These are phyloP conservation scores for Borostomias antarcticus DNA, from an alignment of 2,797 vertebrate species.

Conservation along the genomic window DNA sequence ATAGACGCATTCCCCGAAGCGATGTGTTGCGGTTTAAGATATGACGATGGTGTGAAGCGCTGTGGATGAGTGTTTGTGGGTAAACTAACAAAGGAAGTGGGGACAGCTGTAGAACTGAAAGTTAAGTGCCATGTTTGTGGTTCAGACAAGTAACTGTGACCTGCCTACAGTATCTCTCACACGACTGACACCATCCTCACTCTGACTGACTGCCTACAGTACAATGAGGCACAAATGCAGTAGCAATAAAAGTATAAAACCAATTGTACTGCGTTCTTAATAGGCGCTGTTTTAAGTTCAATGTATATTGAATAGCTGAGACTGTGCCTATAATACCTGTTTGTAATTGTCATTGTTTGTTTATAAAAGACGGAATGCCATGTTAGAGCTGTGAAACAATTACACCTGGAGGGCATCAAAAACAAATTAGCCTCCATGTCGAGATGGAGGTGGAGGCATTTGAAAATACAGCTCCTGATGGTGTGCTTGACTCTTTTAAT, in stretches of 20 bases:
- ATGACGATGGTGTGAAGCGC: conserved; percentile 22
- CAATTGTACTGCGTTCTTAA: too few relatives aligned
- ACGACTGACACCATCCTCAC: not conserved
- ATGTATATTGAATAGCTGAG: not conserved
- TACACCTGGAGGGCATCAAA: conserved; percentile 12
- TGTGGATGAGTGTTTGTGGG: conserved; percentile 51
- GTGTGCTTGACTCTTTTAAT: conserved; percentile 23
- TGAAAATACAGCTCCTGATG: conserved; percentile 20
- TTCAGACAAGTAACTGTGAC: conserved; percentile 64
- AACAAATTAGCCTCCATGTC: conserved; percentile 19
- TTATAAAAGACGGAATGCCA: not conserved
- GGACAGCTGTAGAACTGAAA: conserved; percentile 62
- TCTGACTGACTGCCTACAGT: too few relatives aligned
- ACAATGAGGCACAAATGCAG: too few relatives aligned
- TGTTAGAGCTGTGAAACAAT: conserved; percentile 9
- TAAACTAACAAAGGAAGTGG: conserved; percentile 71
- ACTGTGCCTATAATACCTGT: not conserved
- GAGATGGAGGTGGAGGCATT: conserved; percentile 21
- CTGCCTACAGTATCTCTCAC: conserved; percentile 35
- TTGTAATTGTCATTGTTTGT: not conserved
- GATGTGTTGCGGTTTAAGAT: conserved; percentile 5
- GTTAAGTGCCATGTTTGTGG: conserved; percentile 60
- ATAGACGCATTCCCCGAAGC: too few relatives aligned
- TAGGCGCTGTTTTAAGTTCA: too few relatives aligned
- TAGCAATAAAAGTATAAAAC: too few relatives aligned